Percentiles rank a stretch among this genome's conserved stretches.
Conservation (phyloP, 1,140 invertebrate species). For the Hyphantria cunea region DNA sequence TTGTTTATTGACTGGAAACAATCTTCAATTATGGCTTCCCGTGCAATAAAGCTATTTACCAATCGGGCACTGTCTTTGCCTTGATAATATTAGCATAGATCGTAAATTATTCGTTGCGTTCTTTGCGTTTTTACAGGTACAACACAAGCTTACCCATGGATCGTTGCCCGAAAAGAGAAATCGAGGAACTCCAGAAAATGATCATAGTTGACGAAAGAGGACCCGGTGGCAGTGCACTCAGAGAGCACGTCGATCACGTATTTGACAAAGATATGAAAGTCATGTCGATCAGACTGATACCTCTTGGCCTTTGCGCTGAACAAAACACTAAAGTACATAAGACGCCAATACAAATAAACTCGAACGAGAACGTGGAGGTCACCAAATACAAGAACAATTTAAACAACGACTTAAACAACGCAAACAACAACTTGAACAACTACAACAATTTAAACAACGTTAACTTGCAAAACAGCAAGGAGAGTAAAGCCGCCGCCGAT, state of each 20-base stretch:
- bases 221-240: slow-evolving; percentile 73
- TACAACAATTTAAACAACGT: neutral
- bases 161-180: slow-evolving; percentile 89
- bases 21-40: no score
- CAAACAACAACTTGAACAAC: slow-evolving; percentile 28
- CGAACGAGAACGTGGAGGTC: slow-evolving; percentile 31
- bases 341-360: slow-evolving; percentile 46
- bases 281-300: slow-evolving; percentile 86
- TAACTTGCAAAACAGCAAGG: slow-evolving; percentile 45
- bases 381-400: no score
- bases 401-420: no score
- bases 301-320: slow-evolving; percentile 87
- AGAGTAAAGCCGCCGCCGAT: slow-evolving; percentile 83
- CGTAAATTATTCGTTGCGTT: no score
- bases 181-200: slow-evolving; percentile 86
- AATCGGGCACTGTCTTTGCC: no score
- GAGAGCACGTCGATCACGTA: slow-evolving; percentile 85
- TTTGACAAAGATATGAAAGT: slow-evolving; percentile 92
- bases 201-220: slow-evolving; percentile 84
- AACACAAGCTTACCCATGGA: slow-evolving; percentile 80
- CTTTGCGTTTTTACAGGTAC: slow-evolving; percentile 56
- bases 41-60: no score
- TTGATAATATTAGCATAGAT: no score
- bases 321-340: slow-evolving; percentile 77
- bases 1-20: no score